A percentile compares a stretch with the other conserved stretches of the same genome.
phyloP scores from a whole-genome alignment of 2,888 invertebrate genomes.

The Mylabris sibirica region DNA sequence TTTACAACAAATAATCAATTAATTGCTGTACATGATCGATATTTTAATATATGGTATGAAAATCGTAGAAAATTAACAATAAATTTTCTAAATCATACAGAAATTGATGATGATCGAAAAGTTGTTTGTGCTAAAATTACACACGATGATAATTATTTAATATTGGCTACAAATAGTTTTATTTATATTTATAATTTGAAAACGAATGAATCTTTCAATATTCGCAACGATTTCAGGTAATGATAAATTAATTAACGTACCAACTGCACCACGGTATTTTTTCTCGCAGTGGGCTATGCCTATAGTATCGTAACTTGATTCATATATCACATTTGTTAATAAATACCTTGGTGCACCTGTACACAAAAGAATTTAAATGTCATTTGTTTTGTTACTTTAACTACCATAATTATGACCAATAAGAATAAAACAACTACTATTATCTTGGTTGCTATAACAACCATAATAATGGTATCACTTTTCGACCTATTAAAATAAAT shows the following conservation, averaged over 20 bases:
- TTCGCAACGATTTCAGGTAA: constrained; percentile 14
- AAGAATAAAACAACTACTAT: neutral
- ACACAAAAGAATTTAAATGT: no score
- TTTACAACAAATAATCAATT: constrained; percentile 6
- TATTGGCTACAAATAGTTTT: constrained; percentile 12
- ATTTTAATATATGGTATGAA: constrained; percentile 13
- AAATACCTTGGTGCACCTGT: no score
- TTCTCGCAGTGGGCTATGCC: no score
- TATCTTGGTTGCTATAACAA: neutral
- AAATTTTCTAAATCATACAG: neutral
- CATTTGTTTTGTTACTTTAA: neutral
- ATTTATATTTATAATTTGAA: constrained; percentile 12
- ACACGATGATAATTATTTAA: neutral
- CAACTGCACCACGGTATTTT: no score
- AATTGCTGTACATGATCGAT: constrained; percentile 7
- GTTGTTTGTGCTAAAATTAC: constrained; percentile 11
- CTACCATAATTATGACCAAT: neutral
- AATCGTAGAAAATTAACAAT: neutral
- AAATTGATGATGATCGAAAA: neutral
- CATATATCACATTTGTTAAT: no score
- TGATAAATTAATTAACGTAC: no score
- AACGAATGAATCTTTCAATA: neutral
- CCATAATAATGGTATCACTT: neutral
- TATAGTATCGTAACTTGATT: no score
- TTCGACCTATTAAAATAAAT: neutral